Percentiles rank a stretch among this genome's conserved stretches.
phyloP scores from a whole-genome alignment of 2,888 invertebrate species.

The Drosophila subsilvestris region DNA sequence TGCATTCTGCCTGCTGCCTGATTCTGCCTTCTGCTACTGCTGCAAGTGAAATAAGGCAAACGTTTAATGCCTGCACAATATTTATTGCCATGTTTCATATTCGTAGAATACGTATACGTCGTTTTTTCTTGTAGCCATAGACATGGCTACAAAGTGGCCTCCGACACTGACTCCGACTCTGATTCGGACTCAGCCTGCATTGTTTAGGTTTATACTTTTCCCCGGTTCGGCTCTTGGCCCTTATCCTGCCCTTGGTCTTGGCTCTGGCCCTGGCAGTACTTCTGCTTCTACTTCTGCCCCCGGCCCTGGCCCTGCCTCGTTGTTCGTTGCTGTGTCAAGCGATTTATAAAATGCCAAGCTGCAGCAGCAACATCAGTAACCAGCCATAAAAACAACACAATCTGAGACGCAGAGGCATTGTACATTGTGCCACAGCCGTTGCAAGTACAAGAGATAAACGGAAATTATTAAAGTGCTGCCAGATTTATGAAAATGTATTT shows the following conservation, averaged over 20 bases:
- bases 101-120: slow-evolving; percentile 56
- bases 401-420: slow-evolving; percentile 39
- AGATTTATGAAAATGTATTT: slow-evolving; percentile 77
- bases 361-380: slow-evolving; percentile 30
- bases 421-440: slow-evolving; percentile 63
- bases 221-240: slow-evolving; percentile 23
- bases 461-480: slow-evolving; percentile 79
- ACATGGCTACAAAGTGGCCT: slow-evolving; percentile 58
- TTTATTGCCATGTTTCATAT: slow-evolving; percentile 80
- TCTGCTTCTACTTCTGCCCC: slow-evolving; percentile 25
- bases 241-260: slow-evolving; percentile 25
- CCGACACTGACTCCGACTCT: slow-evolving; percentile 24
- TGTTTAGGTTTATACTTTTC: slow-evolving; percentile 52
- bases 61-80: slow-evolving; percentile 80
- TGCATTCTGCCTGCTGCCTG: slow-evolving; percentile 2
- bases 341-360: slow-evolving; percentile 75
- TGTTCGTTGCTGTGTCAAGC: slow-evolving; percentile 70
- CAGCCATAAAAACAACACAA: slow-evolving; percentile 57
- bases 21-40: slow-evolving; percentile 16
- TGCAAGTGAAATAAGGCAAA: slow-evolving; percentile 70
- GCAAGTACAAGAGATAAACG: slow-evolving; percentile 70
- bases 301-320: slow-evolving; percentile 20
- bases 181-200: slow-evolving; percentile 35
- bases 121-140: slow-evolving; percentile 21
- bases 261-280: slow-evolving; percentile 24